These are phyloP conservation scores for Sylvia atricapilla DNA, from an alignment of 2,113 vertebrate genomes.

Conservation along the genomic window DNA sequence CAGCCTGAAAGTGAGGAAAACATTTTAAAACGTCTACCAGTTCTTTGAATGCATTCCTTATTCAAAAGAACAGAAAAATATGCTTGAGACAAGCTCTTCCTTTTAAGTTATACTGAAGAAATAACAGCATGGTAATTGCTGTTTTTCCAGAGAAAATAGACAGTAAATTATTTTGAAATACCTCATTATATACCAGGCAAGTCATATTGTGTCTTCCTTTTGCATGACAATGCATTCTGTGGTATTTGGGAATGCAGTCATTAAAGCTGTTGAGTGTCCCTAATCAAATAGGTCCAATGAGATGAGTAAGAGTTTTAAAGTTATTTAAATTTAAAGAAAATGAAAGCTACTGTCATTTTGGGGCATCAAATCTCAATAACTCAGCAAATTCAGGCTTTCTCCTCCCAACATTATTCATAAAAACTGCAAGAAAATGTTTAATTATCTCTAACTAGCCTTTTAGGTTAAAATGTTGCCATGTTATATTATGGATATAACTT, in stretches of 20 bases:
- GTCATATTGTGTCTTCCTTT: not conserved
- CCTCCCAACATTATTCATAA: not conserved
- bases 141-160: slow-evolving; percentile 2
- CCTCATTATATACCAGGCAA: slow-evolving; percentile 20
- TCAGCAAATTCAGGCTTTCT: not conserved
- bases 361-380: not conserved
- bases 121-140: slow-evolving; percentile 38
- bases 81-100: not conserved
- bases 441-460: not conserved
- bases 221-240: not conserved
- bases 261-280: not conserved
- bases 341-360: not conserved
- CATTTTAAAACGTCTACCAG: not conserved
- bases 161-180: slow-evolving; percentile 43
- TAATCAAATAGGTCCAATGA: not conserved
- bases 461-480: not conserved
- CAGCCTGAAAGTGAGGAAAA: not conserved
- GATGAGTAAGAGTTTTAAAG: not conserved
- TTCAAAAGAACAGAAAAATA: not conserved
- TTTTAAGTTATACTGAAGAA: slow-evolving; percentile 11
- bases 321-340: slow-evolving; percentile 10
- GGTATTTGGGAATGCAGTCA: not conserved
- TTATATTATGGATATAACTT: not conserved
- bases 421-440: not conserved
- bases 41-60: not conserved